phyloP scores from a whole-genome alignment of 2,888 invertebrate genomes.

The Acanthosepion pharaonis region DNA sequence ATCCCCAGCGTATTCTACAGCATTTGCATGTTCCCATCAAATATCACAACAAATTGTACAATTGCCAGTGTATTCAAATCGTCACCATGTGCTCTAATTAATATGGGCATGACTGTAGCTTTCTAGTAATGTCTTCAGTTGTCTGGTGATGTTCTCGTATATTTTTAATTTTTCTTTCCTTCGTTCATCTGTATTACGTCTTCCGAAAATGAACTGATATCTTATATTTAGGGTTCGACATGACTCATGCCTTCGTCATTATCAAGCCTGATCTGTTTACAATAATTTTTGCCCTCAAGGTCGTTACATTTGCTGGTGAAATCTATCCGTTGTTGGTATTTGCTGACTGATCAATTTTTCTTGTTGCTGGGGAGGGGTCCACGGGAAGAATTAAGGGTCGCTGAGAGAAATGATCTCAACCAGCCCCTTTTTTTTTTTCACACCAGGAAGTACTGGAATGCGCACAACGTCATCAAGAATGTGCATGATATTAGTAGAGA shows the following conservation, averaged over 20 bases:
- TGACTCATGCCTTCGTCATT: conserved; percentile 15
- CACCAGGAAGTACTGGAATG: not conserved
- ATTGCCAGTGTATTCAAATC: too few relatives aligned
- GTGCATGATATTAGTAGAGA: not conserved
- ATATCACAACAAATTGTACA: too few relatives aligned
- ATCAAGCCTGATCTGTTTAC: not conserved
- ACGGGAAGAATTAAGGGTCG: not conserved
- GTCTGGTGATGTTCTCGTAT: not conserved
- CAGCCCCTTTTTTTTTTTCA: not conserved
- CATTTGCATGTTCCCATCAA: too few relatives aligned
- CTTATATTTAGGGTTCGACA: not conserved
- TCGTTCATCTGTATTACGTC: not conserved
- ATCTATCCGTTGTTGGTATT: not conserved
- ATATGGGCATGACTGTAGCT: not conserved
- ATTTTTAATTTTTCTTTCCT: not conserved
- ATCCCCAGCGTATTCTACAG: too few relatives aligned
- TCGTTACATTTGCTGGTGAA: conserved; percentile 4
- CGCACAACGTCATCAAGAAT: conserved; percentile 1
- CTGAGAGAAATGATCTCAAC: not conserved
- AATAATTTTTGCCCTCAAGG: conserved; percentile 4
- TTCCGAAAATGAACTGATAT: not conserved
- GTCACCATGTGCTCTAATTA: not conserved
- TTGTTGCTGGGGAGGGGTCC: not conserved
- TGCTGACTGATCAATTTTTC: not conserved
- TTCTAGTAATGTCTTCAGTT: not conserved